These are phyloP conservation scores for Origma solitaria DNA, from an alignment of 2,113 vertebrate species.

Conservation along the genomic window DNA sequence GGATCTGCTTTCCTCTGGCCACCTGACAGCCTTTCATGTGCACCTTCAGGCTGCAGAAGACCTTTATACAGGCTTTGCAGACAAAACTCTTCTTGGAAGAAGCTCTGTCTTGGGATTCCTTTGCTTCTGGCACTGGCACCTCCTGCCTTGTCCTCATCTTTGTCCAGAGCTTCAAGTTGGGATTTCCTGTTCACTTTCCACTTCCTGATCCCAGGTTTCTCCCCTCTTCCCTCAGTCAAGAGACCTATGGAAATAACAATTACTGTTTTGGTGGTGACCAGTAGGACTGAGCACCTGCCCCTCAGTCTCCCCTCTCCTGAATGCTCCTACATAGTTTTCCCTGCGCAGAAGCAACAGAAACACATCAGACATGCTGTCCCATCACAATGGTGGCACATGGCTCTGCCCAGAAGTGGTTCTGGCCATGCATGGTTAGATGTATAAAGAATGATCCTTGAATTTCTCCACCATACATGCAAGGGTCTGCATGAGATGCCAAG, in stretches of 20 bases:
- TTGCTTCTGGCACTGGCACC: not conserved
- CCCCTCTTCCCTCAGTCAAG: slow-evolving; percentile 6
- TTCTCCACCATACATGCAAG: not conserved
- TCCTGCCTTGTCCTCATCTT: not conserved
- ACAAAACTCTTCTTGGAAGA: slow-evolving; percentile 69
- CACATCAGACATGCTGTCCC: rapidly evolving
- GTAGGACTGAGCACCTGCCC: not conserved
- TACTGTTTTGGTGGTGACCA: not conserved
- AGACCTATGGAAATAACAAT: slow-evolving; percentile 27
- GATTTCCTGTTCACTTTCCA: slow-evolving; percentile 41
- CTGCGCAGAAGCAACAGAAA: not conserved
- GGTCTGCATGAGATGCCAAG: not conserved
- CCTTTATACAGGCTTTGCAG: slow-evolving; percentile 81
- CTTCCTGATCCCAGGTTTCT: not conserved
- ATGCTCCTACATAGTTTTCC: not conserved
- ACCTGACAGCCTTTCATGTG: slow-evolving; percentile 77
- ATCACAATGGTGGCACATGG: rapidly evolving
- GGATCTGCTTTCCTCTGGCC: slow-evolving; percentile 68
- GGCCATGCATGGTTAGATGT: not conserved
- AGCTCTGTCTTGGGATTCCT: not conserved
- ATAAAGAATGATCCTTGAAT: not conserved
- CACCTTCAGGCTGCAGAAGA: slow-evolving; percentile 81
- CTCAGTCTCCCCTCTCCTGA: not conserved
- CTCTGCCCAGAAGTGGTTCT: not conserved
- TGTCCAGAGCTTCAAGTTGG: slow-evolving; percentile 40